These are phyloP conservation scores for Nanorana parkeri DNA, from an alignment of 2,113 vertebrate genomes.

Conservation along the genomic window DNA sequence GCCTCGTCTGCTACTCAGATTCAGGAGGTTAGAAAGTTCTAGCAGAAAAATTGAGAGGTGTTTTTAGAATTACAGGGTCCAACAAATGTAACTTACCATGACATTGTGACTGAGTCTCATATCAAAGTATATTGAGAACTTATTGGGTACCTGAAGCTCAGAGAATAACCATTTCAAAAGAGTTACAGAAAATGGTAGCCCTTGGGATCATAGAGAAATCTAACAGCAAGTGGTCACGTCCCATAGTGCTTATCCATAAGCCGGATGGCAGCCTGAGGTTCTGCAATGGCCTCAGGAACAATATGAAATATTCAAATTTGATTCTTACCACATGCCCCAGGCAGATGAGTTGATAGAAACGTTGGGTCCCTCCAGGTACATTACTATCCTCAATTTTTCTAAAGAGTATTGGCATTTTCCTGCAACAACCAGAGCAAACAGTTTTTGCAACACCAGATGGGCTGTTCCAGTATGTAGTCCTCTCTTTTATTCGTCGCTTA, in stretches of 20 bases:
- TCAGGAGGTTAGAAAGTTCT: not conserved
- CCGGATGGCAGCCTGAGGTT: not conserved
- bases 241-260: not conserved
- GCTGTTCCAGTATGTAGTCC: not conserved
- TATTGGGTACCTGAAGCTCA: too few species aligned
- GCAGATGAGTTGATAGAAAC: not conserved
- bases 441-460: not conserved
- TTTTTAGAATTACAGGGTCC: not conserved
- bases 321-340: not conserved
- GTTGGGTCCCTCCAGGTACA: not conserved
- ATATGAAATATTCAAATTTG: not conserved
- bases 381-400: not conserved
- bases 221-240: not conserved
- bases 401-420: not conserved
- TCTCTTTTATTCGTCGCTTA: not conserved
- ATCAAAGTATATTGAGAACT: not conserved
- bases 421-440: not conserved
- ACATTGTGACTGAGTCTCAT: not conserved
- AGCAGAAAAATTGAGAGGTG: not conserved
- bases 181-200: not conserved
- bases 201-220: not conserved
- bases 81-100: not conserved
- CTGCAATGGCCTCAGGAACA: not conserved
- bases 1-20: not conserved
- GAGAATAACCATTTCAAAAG: not conserved